Base-by-base conservation (phyloP, 2,113 vertebrate genomes). In the Archilochus colubris region DNA sequence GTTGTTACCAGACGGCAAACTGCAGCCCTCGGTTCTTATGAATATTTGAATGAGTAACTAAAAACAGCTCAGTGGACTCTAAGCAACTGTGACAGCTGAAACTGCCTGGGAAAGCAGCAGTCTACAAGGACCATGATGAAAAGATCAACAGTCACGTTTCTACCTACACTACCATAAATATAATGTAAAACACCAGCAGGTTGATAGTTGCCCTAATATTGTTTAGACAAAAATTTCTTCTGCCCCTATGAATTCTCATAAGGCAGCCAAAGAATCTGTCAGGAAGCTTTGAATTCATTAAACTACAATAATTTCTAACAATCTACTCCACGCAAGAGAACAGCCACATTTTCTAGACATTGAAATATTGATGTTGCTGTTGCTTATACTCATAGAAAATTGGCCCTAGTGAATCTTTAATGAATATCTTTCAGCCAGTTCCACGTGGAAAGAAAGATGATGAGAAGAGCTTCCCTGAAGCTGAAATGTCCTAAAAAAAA, bases 11-110 rank as follows among this genome's bases (percentile, higher is more conserved):
- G 96, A 98, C 93, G 98, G 97, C 95, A 96, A 98, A 98, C 98
- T 97, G 96, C 97, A 97, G 94, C 91, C 94, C 95, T 97, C 51
- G 14, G 88, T 97, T 95, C 97, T 98, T 95, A 99, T 99, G 98
- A 99, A 99, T 99, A 98, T 99, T 99, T 99, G 97, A 99, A 97
- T 97, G 96, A 94, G 96, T 95, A 97, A 98, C 99, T 98, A 98
- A 99, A 99, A 99, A 98, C 98, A 98, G 98, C 97, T 95, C 97
- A 15, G 95, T 98, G 98, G 98, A 98, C 98, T 98, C 97, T 98
- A 98, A 98, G 97, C 97, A 96, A 97, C 98, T 98, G 97, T 98
- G 98, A 99, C 98, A 98, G 98, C 97, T 98, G 98, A 98, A 98
- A 98, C 98, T 97, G 98, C 95, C 97, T 97, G 58, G 94, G 98